Conservation (phyloP, 2,113 vertebrate genomes). For the Potamarius usumacintae region DNA sequence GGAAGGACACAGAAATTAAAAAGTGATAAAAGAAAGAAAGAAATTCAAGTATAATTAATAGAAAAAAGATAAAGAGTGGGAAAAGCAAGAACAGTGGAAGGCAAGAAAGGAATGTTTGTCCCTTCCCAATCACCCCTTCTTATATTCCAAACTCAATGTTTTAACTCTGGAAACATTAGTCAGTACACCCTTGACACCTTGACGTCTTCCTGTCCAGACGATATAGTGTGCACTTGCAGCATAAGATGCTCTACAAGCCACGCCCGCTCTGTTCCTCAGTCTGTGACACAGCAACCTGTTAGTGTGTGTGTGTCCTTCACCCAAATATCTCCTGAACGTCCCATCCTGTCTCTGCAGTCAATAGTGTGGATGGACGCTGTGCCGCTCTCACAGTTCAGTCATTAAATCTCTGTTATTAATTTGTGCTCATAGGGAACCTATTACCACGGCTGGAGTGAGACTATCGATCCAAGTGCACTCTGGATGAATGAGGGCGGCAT, state of each 20-base stretch:
- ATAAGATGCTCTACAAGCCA: background rate
- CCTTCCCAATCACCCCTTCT: background rate
- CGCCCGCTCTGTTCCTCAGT: background rate
- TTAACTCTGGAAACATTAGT: background rate
- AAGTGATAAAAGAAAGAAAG: background rate
- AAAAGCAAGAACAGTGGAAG: background rate
- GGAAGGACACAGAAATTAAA: background rate
- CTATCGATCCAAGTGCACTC: conserved; percentile 53
- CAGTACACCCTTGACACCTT: background rate
- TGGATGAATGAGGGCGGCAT: conserved; percentile 50
- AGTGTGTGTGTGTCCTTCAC: background rate
- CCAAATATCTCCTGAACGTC: background rate
- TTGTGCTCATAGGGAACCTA: conserved; percentile 53
- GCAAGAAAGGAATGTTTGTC: background rate
- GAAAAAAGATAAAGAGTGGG: background rate
- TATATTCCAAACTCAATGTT: background rate
- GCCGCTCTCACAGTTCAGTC: conserved; percentile 51
- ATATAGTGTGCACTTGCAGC: background rate
- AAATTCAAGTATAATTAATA: background rate
- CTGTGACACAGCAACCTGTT: background rate
- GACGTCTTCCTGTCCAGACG: background rate
- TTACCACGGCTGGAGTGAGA: conserved; percentile 49
- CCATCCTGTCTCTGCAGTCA: background rate
- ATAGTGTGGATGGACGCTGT: background rate
- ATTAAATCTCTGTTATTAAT: conserved; percentile 66